These are phyloP conservation scores for Tringa solitaria DNA, from an alignment of 2,113 vertebrate genomes.

Conservation along the genomic window DNA sequence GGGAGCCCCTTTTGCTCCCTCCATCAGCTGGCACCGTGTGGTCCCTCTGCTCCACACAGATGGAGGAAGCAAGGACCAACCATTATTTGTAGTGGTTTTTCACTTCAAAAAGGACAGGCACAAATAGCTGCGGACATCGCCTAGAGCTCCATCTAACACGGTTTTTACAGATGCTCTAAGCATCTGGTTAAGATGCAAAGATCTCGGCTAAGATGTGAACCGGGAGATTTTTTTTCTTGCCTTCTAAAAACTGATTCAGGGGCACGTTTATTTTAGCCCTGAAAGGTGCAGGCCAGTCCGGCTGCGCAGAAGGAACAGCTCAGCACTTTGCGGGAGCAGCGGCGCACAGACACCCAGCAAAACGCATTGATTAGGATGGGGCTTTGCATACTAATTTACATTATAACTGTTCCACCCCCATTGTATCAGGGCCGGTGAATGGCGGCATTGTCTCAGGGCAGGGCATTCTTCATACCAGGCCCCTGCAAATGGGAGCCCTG, in stretches of 20 bases:
- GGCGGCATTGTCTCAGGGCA: constrained; percentile 22
- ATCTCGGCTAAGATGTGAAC: background rate
- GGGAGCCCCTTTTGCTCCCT: background rate
- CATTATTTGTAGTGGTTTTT: background rate
- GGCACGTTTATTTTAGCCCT: background rate
- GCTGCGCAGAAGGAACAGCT: background rate
- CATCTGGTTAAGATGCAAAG: too few relatives aligned
- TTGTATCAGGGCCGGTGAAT: background rate
- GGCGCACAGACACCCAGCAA: background rate
- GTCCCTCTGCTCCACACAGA: background rate
- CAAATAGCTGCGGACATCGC: background rate
- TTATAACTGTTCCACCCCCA: background rate
- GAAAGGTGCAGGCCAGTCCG: accelerated
- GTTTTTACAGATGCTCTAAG: background rate
- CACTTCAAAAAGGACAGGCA: background rate
- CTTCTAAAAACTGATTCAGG: background rate
- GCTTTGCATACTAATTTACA: constrained; percentile 41
- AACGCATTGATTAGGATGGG: background rate
- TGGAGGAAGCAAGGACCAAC: background rate
- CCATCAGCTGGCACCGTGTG: background rate
- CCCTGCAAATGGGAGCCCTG: background rate
- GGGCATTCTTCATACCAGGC: background rate
- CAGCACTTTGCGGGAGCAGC: background rate
- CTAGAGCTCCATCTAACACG: accelerated
- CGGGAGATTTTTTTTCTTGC: background rate